Percentiles rank a stretch among this genome's conserved stretches.
Conservation (phyloP, 1,140 invertebrate genomes). For the Sycophila sp. region DNA sequence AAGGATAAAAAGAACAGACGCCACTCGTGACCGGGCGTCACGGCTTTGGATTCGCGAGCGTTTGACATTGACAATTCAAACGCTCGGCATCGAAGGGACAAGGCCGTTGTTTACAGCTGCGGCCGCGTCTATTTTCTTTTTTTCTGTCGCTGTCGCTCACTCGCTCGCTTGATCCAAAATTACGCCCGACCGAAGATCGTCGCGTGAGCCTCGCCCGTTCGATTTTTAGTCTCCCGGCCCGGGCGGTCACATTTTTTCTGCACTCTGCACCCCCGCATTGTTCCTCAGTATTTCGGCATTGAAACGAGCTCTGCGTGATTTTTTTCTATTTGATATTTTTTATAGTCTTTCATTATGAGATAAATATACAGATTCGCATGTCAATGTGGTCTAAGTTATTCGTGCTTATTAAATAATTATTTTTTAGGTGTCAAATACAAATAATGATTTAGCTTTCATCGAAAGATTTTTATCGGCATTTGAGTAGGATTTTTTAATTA, state of each 20-base stretch:
- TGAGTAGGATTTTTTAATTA: background rate
- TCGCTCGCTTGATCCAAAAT: constrained; percentile 17
- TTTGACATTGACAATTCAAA: background rate
- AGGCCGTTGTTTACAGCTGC: background rate
- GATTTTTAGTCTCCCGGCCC: background rate
- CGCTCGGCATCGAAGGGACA: background rate
- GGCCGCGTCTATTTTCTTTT: constrained; percentile 2
- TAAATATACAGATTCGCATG: no score
- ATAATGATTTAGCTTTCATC: no score
- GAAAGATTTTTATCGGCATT: background rate
- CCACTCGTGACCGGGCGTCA: no score
- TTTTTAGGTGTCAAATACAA: no score
- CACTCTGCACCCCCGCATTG: no score
- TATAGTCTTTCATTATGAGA: no score
- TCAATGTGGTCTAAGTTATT: no score
- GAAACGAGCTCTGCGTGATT: no score
- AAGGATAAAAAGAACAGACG: no score
- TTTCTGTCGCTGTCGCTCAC: background rate
- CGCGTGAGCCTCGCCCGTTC: no score
- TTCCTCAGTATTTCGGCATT: background rate
- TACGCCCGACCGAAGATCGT: background rate
- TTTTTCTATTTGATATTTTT: no score
- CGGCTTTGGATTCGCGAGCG: background rate
- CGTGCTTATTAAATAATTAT: no score
- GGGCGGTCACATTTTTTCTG: background rate